A percentile compares a stretch with the other conserved stretches of the same genome.
Conservation (phyloP, 2,797 vertebrate genomes). For the Helostoma temminkii region DNA sequence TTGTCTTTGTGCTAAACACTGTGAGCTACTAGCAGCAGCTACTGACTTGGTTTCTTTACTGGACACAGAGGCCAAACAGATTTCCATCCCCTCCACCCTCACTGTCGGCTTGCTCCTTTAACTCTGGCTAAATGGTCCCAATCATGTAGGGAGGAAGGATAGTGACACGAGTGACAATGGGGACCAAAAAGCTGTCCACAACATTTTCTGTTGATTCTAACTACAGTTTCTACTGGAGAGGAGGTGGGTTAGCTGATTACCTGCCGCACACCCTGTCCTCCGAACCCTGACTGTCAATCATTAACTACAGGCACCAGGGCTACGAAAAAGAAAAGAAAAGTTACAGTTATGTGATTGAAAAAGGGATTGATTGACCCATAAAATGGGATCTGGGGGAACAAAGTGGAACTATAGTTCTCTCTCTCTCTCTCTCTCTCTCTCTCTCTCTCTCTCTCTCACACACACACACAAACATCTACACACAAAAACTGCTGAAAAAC, state of each 20-base stretch:
- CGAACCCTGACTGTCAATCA: slow-evolving; percentile 76
- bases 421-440: no score
- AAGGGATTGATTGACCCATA: slow-evolving; percentile 24
- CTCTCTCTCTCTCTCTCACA: no score
- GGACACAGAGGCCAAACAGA: not conserved
- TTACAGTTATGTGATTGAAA: slow-evolving; percentile 30
- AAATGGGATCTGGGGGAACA: slow-evolving; percentile 40
- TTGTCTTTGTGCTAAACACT: slow-evolving; percentile 31
- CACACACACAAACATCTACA: no score
- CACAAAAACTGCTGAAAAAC: slow-evolving; percentile 29
- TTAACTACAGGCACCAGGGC: slow-evolving; percentile 72
- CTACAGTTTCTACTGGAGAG: slow-evolving; percentile 52
- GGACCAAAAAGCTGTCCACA: slow-evolving; percentile 19
- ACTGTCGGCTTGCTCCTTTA: slow-evolving; percentile 30
- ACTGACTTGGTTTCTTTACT: not conserved
- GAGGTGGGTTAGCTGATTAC: slow-evolving; percentile 66
- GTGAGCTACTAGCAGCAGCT: no score
- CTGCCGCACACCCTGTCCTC: slow-evolving; percentile 70
- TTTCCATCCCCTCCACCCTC: not conserved
- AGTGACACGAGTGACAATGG: slow-evolving; percentile 7
- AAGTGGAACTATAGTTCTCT: slow-evolving; percentile 31
- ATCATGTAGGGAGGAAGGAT: not conserved
- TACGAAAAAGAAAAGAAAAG: slow-evolving; percentile 18
- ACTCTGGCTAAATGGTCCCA: not conserved
- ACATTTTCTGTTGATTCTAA: slow-evolving; percentile 38